Evolutionary conservation across 2,888 invertebrate species (phyloP), one percentile per base, ranked within the genome.

Genomic region (Petrophora chlorosata): DNA sequence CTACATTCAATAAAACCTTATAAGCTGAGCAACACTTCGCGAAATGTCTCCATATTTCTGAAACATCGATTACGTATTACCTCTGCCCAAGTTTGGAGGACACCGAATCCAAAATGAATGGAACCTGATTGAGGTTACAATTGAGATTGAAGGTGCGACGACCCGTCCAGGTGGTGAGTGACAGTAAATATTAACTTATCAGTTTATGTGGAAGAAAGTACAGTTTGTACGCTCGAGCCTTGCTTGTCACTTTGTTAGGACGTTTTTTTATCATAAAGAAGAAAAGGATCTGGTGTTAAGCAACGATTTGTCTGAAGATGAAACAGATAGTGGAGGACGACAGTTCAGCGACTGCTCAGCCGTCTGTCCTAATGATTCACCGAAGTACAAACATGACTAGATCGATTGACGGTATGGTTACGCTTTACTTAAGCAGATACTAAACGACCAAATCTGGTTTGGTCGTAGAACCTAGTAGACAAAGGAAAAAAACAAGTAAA

Each of bases 161-260:
- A 82, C 79, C 83, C 55, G 39, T 66, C 87, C 89, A 89, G 89
- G 89, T 88, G 88, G 64, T 62, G 64, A 73, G 71, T 76, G 80
- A 78, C 79, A 76, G 79, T 74, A 74, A 82, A 82, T 73, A 78
- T 78, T 75, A 38, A 59, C 50, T 68, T 69, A 82, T 70, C 82
- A 83, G 83, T 83, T 76, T 76, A 79, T 80, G 74, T 79, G 78
- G 83, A 83, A 85, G 85, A 87, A 85, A 84, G 83, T 82, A 79
- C 10, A 44, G 33, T 40, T 25, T 2, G 32, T 32, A 5, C 35
- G 2, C 19, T 50, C 10, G n/a, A 8, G 35, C 12, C 0, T 10
- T 5, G 17, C 25, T 25, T 33, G 29, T 17, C 30, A 19, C 19
- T 19, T 19, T 19, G 19, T 5, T 19, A 5, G 1, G 19, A n/a